Base-by-base conservation (phyloP, 2,888 invertebrate species). In the Villa cingulata region DNA sequence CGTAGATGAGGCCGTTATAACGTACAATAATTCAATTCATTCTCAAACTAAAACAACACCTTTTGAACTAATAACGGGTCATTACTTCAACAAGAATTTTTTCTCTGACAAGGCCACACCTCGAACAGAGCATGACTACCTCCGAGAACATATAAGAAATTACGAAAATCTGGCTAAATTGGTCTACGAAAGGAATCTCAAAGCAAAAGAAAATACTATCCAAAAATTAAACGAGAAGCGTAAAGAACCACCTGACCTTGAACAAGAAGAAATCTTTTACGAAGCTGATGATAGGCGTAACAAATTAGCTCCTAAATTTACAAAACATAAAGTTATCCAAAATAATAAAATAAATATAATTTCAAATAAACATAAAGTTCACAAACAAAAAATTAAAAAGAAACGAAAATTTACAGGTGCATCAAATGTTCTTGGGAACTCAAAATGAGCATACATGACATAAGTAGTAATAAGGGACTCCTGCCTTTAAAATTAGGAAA, bases 1-100 rank as follows among this genome's bases (percentile, higher is more conserved):
- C 14, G 39, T 51, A 41, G 32, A 50, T 32, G 50, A 53, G 41
- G 48, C 45, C 1, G 27, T 48, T 23, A 37, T 48, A 37, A 51
- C 43, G 20, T 38, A 46, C 15, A 43, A 48, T 7, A 43, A 34
- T 17, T 49, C 27, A 2, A 51, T 51, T 9, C 48, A 49, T 37
- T 53, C 53, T 5, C 17, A 20, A 10, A 51, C 50, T 17, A 51
- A 50, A 36, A 16, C 48, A 29, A 48, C 50, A 1, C 53, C 51
- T 12, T 51, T 49, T 19, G 50, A 50, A 41, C 9, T 45, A 18
- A 38, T 51, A 34, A 46, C 41, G 2, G 50, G 51, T 20, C 46
- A 51, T 37, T 46, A 47, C 14, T 43, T n/a, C 29, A 48, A 46
- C 10, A 38, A 34, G 19, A 41, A 46, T 7, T 36, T 42, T 19